Conservation (phyloP, 2,797 vertebrate species). For the Thaleichthys pacificus region DNA sequence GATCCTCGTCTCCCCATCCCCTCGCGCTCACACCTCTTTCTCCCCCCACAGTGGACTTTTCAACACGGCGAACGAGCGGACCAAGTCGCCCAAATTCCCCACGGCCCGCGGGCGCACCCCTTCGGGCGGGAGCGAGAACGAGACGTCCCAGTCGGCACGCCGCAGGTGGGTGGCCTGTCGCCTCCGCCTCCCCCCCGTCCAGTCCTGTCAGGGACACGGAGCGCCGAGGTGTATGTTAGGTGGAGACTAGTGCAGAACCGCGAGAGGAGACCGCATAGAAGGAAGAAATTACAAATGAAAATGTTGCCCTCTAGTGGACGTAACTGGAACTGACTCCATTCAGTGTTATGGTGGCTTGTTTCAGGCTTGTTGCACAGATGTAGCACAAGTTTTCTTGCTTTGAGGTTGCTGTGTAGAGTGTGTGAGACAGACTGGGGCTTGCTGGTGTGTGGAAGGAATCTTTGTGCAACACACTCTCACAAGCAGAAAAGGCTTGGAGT, state of each 20-base stretch:
- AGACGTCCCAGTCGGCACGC: conserved; percentile 69
- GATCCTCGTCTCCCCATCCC: not conserved
- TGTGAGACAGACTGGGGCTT: not conserved
- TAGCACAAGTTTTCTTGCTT: not conserved
- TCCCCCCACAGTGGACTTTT: conserved; percentile 76
- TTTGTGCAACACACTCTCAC: not conserved
- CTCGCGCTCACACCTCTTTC: not conserved
- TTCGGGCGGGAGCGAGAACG: conserved; percentile 81
- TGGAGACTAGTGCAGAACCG: too few species aligned
- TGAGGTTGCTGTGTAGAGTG: not conserved
- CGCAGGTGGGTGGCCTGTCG: conserved; percentile 67
- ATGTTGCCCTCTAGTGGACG: conserved; percentile 18
- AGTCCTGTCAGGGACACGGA: too few species aligned
- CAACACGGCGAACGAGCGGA: conserved; percentile 79
- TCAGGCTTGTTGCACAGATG: too few species aligned
- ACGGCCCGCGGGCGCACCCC: conserved; percentile 72
- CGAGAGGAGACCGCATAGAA: not conserved
- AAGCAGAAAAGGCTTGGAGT: not conserved
- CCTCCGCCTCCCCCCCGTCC: not conserved
- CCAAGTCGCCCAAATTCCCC: conserved; percentile 86
- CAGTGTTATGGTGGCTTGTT: not conserved
- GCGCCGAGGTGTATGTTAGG: too few species aligned
- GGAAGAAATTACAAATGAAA: not conserved
- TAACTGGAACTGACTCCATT: not conserved
- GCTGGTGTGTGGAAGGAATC: not conserved